phyloP scores from a whole-genome alignment of 2,888 invertebrate species.

The Arge pagana region DNA sequence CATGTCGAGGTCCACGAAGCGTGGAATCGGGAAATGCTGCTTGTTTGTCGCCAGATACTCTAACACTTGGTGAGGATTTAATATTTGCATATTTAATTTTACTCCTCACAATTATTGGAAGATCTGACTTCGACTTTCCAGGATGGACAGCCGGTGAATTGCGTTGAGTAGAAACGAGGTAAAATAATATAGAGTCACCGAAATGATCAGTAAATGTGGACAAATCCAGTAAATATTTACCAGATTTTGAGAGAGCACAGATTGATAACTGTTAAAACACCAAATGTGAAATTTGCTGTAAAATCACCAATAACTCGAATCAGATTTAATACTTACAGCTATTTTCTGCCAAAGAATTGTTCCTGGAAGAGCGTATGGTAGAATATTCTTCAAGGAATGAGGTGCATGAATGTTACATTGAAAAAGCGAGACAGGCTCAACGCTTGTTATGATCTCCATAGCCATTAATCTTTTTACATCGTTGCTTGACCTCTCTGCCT shows the following conservation, averaged over 20 bases:
- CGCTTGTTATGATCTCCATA: conserved; percentile 49
- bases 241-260: conserved; percentile 50
- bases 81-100: conserved; percentile 53
- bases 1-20: conserved; percentile 48
- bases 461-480: conserved; percentile 46
- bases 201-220: conserved; percentile 47
- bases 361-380: conserved; percentile 44
- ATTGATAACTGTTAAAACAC: conserved; percentile 42
- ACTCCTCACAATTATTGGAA: conserved; percentile 52
- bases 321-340: conserved; percentile 41
- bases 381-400: conserved; percentile 44
- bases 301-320: not conserved
- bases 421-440: conserved; percentile 50
- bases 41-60: conserved; percentile 45
- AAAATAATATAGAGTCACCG: conserved; percentile 53
- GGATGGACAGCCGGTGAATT: not conserved
- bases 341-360: conserved; percentile 52
- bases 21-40: conserved; percentile 51
- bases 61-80: conserved; percentile 36
- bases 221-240: conserved; percentile 41
- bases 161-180: conserved; percentile 34
- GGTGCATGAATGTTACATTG: conserved; percentile 41
- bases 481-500: conserved; percentile 39
- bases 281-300: not conserved
- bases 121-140: conserved; percentile 20